Conservation (phyloP, 30 jellyfish, hydroid and myxozoan species). For the Haliclystus octoradiatus region DNA sequence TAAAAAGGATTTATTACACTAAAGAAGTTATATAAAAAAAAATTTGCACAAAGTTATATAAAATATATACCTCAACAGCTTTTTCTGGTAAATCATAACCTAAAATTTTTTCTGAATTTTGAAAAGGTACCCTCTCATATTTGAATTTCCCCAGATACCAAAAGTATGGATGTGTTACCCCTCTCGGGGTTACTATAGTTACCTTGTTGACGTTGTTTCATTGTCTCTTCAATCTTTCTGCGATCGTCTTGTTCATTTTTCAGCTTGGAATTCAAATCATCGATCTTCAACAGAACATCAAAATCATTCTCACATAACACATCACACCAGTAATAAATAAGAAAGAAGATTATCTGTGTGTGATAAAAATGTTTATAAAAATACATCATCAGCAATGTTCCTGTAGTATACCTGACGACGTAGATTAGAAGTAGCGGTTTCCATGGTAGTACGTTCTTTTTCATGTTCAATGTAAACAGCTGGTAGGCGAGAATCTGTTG, state of each 20-base stretch:
- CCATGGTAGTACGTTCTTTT: constrained; percentile 45
- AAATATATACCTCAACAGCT: too few relatives aligned
- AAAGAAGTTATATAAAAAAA: too few relatives aligned
- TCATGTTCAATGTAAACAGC: constrained; percentile 52
- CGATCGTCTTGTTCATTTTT: not conserved
- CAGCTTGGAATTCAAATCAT: not conserved
- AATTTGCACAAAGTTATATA: too few relatives aligned
- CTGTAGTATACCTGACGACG: constrained; percentile 52
- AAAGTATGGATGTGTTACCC: too few relatives aligned
- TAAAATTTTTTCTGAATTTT: too few relatives aligned
- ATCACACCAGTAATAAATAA: not conserved
- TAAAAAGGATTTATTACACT: too few relatives aligned
- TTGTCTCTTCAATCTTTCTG: not conserved
- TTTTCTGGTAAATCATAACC: too few relatives aligned
- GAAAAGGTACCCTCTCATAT: too few relatives aligned
- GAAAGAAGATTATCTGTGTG: too few relatives aligned
- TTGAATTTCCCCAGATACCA: too few relatives aligned
- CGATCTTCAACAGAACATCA: not conserved
- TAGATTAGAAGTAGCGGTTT: constrained; percentile 27
- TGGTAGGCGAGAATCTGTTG: constrained; percentile 51
- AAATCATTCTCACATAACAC: not conserved
- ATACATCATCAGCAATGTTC: not conserved
- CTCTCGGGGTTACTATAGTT: too few relatives aligned
- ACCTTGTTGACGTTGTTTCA: not conserved
- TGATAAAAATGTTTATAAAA: not conserved